phyloP scores from a whole-genome alignment of 35 echinoderm and acorn worm species.

The Ophioderma brevispina region DNA sequence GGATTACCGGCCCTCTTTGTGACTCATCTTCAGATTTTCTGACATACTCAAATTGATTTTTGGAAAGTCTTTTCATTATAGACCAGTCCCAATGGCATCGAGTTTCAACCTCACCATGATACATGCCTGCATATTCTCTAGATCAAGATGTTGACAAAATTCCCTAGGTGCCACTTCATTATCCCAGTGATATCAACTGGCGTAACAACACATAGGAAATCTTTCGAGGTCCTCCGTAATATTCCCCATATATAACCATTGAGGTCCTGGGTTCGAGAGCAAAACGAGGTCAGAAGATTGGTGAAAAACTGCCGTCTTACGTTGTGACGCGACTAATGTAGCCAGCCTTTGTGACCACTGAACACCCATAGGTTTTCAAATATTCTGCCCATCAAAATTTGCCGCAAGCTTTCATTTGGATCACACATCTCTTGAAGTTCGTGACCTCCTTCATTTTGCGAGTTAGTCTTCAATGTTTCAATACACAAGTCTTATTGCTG shows the following conservation, averaged over 20 bases:
- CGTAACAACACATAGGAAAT: constrained; percentile 19
- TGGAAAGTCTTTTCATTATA: constrained; percentile 24
- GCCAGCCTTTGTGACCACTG: constrained; percentile 44
- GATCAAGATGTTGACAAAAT: constrained; percentile 20
- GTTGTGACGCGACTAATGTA: constrained; percentile 31
- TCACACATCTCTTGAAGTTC: neutral
- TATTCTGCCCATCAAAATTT: constrained; percentile 25
- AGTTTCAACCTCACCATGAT: neutral
- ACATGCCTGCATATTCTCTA: neutral
- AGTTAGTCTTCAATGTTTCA: no score
- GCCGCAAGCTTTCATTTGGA: neutral
- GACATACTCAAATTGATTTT: constrained; percentile 4
- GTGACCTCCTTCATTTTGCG: no score
- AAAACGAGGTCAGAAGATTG: constrained; percentile 30
- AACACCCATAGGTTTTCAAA: constrained; percentile 35
- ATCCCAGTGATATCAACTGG: constrained; percentile 26
- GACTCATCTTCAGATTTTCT: constrained; percentile 25
- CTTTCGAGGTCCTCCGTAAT: constrained; percentile 22
- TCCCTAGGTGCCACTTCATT: constrained; percentile 12
- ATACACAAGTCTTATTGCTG: no score
- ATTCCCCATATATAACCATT: constrained; percentile 39
- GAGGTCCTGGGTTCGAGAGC: constrained; percentile 18
- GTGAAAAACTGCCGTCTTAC: constrained; percentile 29
- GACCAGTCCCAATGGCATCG: constrained; percentile 13
- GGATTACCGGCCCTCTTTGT: neutral